Evolutionary conservation across 2,888 invertebrate species (phyloP).

Genomic region (Germaria angustata): DNA sequence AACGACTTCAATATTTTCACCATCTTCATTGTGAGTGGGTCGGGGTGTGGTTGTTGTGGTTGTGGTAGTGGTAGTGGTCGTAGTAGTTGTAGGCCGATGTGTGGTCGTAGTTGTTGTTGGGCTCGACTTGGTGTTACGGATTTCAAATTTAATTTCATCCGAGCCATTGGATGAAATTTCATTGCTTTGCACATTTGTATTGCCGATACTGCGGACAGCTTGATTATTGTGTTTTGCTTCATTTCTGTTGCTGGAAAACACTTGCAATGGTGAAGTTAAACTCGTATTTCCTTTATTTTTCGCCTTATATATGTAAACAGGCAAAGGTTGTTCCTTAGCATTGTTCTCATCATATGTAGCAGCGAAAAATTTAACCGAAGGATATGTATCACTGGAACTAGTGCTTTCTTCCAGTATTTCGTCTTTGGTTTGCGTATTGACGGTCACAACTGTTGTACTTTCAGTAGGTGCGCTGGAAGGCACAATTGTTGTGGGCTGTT

Average conservation of each 20-base stretch:
- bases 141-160: slow-evolving; percentile 77
- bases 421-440: slow-evolving; percentile 69
- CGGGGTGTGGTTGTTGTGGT: slow-evolving; percentile 84
- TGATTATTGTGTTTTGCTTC: slow-evolving; percentile 72
- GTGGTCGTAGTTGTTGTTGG: slow-evolving; percentile 70
- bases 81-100: slow-evolving; percentile 80
- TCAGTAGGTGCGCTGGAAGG: slow-evolving; percentile 35
- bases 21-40: slow-evolving; percentile 85
- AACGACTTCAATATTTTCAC: slow-evolving; percentile 85
- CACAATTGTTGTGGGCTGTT: slow-evolving; percentile 12
- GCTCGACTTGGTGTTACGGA: slow-evolving; percentile 77
- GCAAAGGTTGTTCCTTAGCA: slow-evolving; percentile 75
- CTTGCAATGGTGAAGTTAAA: slow-evolving; percentile 63
- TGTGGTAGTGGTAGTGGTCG: slow-evolving; percentile 80
- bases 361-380: slow-evolving; percentile 83
- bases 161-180: slow-evolving; percentile 75
- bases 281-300: slow-evolving; percentile 70
- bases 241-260: slow-evolving; percentile 36
- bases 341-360: slow-evolving; percentile 76
- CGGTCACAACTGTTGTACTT: slow-evolving; percentile 48
- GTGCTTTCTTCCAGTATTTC: slow-evolving; percentile 81
- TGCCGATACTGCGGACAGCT: slow-evolving; percentile 77
- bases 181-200: slow-evolving; percentile 74
- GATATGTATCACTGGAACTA: slow-evolving; percentile 79
- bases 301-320: slow-evolving; percentile 76